Evolutionary conservation across 2,113 vertebrate species (phyloP).

Genomic region (Labeo catla): DNA sequence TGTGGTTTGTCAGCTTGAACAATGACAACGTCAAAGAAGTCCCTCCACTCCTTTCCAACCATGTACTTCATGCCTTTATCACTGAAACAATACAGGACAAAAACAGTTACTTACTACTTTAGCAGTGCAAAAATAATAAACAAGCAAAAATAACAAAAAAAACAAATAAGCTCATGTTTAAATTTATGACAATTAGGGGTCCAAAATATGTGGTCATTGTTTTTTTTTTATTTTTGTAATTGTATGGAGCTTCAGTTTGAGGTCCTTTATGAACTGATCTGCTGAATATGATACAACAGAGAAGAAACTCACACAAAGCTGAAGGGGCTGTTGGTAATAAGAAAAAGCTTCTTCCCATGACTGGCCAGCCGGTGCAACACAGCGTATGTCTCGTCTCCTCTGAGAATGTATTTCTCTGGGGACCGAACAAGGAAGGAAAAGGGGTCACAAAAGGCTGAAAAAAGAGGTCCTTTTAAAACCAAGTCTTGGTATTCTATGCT

Average conservation of each 20-base stretch:
- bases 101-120: background rate
- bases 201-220: background rate
- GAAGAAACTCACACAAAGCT: constrained; percentile 82
- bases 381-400: constrained; percentile 81
- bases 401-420: constrained; percentile 82
- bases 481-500: background rate
- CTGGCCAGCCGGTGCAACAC: constrained; percentile 79
- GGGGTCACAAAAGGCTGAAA: background rate
- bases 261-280: background rate
- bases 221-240: background rate
- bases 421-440: background rate
- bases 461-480: background rate
- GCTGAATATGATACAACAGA: background rate
- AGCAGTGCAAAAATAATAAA: background rate
- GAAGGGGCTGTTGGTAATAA: constrained; percentile 88
- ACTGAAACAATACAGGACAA: constrained; percentile 60
- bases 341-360: constrained; percentile 83
- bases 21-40: constrained; percentile 84
- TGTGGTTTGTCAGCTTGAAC: constrained; percentile 87
- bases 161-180: background rate
- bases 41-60: constrained; percentile 84
- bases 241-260: background rate
- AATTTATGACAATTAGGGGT: background rate
- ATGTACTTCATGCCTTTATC: constrained; percentile 87
- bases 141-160: no score